These are phyloP conservation scores for Montifringilla adamsi DNA, from an alignment of 2,113 vertebrate genomes.

Conservation along the genomic window DNA sequence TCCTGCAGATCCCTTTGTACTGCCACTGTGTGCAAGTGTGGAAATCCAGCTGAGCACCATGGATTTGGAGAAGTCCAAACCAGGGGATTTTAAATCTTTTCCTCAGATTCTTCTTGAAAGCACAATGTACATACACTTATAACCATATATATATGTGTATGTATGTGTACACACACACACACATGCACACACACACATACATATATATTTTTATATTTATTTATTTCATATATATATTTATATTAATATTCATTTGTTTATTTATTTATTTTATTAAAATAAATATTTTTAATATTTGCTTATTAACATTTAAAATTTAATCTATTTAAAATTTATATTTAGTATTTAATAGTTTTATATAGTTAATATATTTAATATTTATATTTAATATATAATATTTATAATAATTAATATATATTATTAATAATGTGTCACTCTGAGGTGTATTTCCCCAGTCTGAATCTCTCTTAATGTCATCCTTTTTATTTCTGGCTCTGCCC, in stretches of 20 bases:
- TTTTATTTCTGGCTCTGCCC: not conserved
- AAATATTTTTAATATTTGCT: not conserved
- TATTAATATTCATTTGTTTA: no score
- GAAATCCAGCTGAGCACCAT: rapidly evolving
- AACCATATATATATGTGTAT: no score
- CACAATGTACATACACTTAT: not conserved
- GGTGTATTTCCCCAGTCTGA: not conserved
- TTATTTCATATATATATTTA: no score
- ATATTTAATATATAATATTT: no score
- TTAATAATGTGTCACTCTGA: not conserved
- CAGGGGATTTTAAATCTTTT: not conserved
- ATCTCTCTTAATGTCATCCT: not conserved
- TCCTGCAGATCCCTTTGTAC: not conserved
- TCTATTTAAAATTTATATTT: no score
- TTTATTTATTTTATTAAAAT: not conserved
- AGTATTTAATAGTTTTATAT: no score
- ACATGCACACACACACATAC: no score
- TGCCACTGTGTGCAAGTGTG: not conserved
- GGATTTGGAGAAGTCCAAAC: not conserved
- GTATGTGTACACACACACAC: not conserved
- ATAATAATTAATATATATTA: no score
- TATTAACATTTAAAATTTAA: not conserved
- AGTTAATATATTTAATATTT: no score
- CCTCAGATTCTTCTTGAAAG: not conserved
- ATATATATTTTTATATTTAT: no score